Base-by-base conservation (phyloP, 1,140 invertebrate genomes). In the Euborellia annulipes region DNA sequence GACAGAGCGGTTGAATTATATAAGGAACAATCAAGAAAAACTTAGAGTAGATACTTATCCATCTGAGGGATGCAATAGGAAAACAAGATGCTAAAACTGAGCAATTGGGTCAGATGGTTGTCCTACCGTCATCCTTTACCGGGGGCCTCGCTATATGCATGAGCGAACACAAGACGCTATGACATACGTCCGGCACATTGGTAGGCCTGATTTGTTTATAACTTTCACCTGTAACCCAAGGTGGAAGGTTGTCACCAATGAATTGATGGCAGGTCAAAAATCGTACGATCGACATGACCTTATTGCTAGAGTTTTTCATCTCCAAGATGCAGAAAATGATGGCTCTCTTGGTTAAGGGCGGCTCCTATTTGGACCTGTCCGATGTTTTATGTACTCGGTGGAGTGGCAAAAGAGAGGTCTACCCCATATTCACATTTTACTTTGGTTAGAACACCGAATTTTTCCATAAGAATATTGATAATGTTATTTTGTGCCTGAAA, bases 401-500 rank as follows among this genome's bases (percentile, higher is more conserved):
- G 43, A 45, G 21, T 45, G 43, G 48, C 47, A 54, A 45, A 52
- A 61, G 50, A 37, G 43, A 47, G 56, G 57, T 21, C 49, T 62
- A 20, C 55, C 64, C 6, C 70, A 73, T 63, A 58, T 56, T 3
- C 70, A 71, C 52, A 64, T 72, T 46, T 50, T 72, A 14, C 19
- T 71, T 14, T 68, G 58, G 59, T 56, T 63, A 44, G 49, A 54
- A n/a, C 45, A 59, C 3, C 64, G 51, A 57, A 60, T 67, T 37
- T n/a, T 43, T 9, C 1, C 55, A 61, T 27, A 51, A 62, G 43
- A 30, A 62, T 4, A 66, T 70, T 45, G 68, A 72, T 57, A 46
- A 58, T 20, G 52, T 70, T 13, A 67, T 73, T 49, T 67, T n/a
- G n/a, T 46, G 32, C 69, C 67, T 3, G 69, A 74, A 63, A 63